phyloP scores from a whole-genome alignment of 2,113 vertebrate species.

The Toxostoma redivivum region DNA sequence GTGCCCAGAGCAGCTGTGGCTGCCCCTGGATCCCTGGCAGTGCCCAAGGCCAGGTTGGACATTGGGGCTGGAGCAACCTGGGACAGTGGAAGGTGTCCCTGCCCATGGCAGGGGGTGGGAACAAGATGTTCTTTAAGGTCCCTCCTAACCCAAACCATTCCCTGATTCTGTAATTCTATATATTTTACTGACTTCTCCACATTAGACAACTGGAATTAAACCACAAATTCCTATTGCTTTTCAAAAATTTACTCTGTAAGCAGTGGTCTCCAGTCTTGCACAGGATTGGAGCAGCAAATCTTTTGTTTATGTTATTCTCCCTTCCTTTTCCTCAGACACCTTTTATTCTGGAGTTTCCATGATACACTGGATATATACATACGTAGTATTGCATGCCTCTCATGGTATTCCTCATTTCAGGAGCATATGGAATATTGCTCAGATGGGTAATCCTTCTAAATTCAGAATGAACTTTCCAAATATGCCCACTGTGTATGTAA shows the following conservation, averaged over 20 bases:
- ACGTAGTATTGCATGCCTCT: background rate
- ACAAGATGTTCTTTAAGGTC: background rate
- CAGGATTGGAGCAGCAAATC: background rate
- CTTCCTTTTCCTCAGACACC: background rate
- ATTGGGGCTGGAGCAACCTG: background rate
- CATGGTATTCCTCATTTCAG: background rate
- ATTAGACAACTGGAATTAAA: background rate
- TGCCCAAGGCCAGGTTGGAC: background rate
- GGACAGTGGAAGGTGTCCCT: background rate
- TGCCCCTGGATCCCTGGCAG: background rate
- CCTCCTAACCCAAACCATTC: background rate
- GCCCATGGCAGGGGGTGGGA: background rate
- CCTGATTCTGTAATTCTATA: background rate
- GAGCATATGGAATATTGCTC: constrained; percentile 2
- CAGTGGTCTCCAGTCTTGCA: background rate
- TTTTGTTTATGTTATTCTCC: background rate
- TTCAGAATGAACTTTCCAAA: constrained; percentile 27
- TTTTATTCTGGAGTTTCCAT: background rate
- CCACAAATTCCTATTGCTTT: background rate
- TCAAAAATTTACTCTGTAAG: background rate
- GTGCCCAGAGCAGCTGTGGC: background rate
- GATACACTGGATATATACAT: background rate
- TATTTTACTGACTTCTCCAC: background rate
- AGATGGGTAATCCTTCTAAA: constrained; percentile 28
- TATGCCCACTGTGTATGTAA: constrained; percentile 22